Evolutionary conservation across 1,140 invertebrate species (phyloP), one percentile per base, ranked within the genome.

Genomic region (Trichoplusia ni): DNA sequence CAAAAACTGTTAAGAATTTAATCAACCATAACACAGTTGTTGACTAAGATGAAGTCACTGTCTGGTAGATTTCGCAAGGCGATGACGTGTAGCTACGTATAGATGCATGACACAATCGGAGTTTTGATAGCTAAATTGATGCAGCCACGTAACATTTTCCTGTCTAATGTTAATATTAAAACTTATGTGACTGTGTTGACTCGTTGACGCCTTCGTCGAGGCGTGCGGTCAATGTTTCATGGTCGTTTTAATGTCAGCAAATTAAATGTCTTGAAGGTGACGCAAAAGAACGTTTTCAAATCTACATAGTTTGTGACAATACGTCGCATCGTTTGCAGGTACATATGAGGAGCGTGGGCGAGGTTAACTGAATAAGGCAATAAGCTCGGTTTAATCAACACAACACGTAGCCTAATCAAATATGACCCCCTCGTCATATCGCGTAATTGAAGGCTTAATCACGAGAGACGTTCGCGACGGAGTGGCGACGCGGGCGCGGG

Each of bases 361-460:
- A 60, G 31, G 42, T 60, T 79, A 80, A 85, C 74, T 82, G 81
- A 83, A 81, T 85, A 86, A 81, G 81, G 81, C 81, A 87, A 90
- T 88, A 84, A 87, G 81, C 81, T 86, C 77, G 77, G 76, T 88
- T 88, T 90, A 88, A 90, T 87, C 84, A 86, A 87, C 82, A 86
- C 77, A 84, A 88, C 85, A 82, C 77, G 80, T 83, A 82, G 76
- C 82, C 84, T 90, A 87, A 88, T 88, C 87, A 88, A 88, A 90
- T 87, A 90, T 90, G 82, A 84, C 82, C 80, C 86, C 81, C 81
- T 83, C 79, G 79, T 86, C 85, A 86, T 86, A 88, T 87, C 71
- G 78, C 76, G 87, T 88, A 88, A 88, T 90, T 87, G 82, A 87
- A 88, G 78, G 77, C 81, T 90, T 84, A 86, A 88, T 89, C 81